Conservation (phyloP, 2,113 vertebrate species). For the Meriones unguiculatus region DNA sequence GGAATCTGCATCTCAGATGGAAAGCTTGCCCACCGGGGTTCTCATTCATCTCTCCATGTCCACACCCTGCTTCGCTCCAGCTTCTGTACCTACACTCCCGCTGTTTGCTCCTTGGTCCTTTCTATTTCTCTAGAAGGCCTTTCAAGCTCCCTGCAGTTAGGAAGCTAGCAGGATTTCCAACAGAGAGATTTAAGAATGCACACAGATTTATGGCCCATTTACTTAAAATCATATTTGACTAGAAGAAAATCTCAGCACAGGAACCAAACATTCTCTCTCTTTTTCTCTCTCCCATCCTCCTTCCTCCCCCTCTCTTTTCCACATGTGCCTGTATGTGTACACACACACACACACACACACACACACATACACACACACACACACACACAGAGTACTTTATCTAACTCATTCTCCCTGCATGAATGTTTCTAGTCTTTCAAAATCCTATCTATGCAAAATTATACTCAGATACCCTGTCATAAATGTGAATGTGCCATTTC, state of each 20-base stretch:
- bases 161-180: neutral
- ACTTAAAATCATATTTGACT: neutral
- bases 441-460: neutral
- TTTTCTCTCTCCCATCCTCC: neutral
- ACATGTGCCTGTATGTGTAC: neutral
- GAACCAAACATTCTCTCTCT: neutral
- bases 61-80: neutral
- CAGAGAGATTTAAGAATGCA: neutral
- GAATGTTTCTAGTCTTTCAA: neutral
- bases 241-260: neutral
- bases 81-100: neutral
- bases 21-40: neutral
- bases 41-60: neutral
- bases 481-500: neutral
- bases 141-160: neutral
- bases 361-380: neutral
- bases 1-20: neutral
- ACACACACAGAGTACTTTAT: neutral
- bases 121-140: neutral
- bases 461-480: neutral
- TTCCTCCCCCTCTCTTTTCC: neutral
- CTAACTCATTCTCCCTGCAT: neutral
- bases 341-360: neutral
- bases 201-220: neutral
- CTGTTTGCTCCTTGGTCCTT: neutral